Evolutionary conservation across 35 echinoderm and acorn worm genomes (phyloP), one percentile per base, ranked within the genome.

Genomic region (Lytechinus variegatus): DNA sequence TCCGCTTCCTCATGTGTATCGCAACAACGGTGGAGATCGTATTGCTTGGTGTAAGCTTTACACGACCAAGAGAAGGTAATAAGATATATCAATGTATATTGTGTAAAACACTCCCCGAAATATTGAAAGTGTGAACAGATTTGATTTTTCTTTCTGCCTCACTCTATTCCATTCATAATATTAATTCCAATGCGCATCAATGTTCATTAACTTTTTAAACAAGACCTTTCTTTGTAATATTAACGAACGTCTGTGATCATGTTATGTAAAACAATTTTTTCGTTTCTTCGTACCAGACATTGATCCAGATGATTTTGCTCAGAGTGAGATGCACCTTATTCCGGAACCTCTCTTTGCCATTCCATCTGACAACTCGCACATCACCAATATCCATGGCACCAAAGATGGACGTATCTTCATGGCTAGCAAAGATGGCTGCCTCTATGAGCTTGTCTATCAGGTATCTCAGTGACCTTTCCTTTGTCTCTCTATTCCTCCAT

Each of bases 381-480:
- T 99, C 60, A 71, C 54, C 71, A 96, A 96, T 53, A 95, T 99
- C 24, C 94, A 95, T 13, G 97, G 96, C 14, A 96, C 97, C 27
- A 88, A 95, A 19, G 95, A 97, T 91, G 98, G 98, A 14, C 93
- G 97, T 5, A 97, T 97, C 86, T 97, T 99, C 94, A 95, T 99
- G 95, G 98, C 98, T 54, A 97, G 96, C 72, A 99, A 99, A 94
- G 98, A 99, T 96, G 96, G 96, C 2, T 99, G 98, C 91, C 89
- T 99, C 19, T 99, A 99, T 95, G 98, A 99, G 94, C 95, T 99
- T 16, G 94, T 97, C 19, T 99, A 99, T 57, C 98, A 99, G 96
- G 98, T 99, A 51, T 27, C 33, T 44, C 33, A 44, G 0, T 44
- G 33, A 44, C 33, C 33, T 2, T 44, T 44, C 33, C 33, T 44